Conservation (phyloP, 1,140 invertebrate species). For the Vanessa atalanta region DNA sequence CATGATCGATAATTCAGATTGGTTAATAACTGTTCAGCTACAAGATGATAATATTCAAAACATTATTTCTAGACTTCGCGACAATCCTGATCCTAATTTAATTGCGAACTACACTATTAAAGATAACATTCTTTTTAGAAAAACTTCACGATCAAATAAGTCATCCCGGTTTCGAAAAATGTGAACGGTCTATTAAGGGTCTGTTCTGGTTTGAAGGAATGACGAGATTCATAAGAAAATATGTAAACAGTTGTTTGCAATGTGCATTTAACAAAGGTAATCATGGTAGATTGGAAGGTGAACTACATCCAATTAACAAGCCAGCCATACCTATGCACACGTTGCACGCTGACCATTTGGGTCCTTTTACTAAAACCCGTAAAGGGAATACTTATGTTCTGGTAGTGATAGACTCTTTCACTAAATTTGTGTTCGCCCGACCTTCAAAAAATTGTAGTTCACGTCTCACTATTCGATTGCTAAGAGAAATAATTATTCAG, state of each 20-base stretch:
- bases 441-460: slow-evolving; percentile 41
- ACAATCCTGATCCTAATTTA: too few species aligned
- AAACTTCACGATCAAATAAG: background rate
- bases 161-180: background rate
- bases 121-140: too few species aligned
- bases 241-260: background rate
- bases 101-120: too few species aligned
- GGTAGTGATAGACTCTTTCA: slow-evolving; percentile 52
- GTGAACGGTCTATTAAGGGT: background rate
- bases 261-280: background rate
- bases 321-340: slow-evolving; percentile 31
- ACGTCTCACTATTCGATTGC: slow-evolving; percentile 32
- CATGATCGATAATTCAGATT: background rate
- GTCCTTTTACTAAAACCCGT: slow-evolving; percentile 46
- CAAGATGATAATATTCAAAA: background rate
- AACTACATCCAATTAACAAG: background rate
- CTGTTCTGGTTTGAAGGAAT: background rate
- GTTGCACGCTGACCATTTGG: slow-evolving; percentile 51
- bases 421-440: slow-evolving; percentile 49
- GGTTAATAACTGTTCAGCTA: background rate
- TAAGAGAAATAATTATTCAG: slow-evolving; percentile 4
- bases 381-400: slow-evolving; percentile 45
- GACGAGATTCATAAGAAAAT: background rate
- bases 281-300: background rate
- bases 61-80: too few species aligned